These are phyloP conservation scores for Buphagus erythrorhynchus DNA, from an alignment of 2,797 vertebrate species.

Conservation along the genomic window DNA sequence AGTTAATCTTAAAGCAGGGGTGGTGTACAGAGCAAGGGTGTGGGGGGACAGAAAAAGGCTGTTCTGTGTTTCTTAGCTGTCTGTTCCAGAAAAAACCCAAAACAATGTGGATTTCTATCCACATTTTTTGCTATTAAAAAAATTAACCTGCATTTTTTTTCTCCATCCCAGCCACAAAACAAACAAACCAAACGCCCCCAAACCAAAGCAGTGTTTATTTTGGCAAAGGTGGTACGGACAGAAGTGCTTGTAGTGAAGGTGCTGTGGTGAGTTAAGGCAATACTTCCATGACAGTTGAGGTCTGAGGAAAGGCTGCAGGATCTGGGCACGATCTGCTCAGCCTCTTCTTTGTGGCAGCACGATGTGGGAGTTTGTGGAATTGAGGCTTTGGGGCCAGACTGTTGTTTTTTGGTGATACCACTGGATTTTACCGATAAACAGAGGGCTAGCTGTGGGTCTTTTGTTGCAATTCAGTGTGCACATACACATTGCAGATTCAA, in stretches of 20 bases:
- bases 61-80: background rate
- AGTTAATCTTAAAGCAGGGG: constrained; percentile 40
- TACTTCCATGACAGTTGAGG: background rate
- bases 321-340: background rate
- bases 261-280: background rate
- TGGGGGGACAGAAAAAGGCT: background rate
- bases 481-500: background rate
- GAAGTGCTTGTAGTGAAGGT: background rate
- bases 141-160: background rate
- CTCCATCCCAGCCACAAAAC: too few species aligned
- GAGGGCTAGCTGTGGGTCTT: background rate
- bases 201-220: background rate
- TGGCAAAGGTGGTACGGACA: background rate
- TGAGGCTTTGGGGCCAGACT: background rate
- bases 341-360: background rate
- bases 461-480: background rate
- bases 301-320: background rate
- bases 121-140: background rate
- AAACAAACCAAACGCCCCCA: background rate
- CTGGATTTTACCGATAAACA: background rate
- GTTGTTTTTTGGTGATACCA: background rate
- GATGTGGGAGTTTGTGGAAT: background rate
- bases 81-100: background rate
- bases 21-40: background rate
- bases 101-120: background rate